Evolutionary conservation across 2,888 invertebrate species (phyloP), one percentile per base, ranked within the genome.

Genomic region (Dryocosmus kuriphilus): DNA sequence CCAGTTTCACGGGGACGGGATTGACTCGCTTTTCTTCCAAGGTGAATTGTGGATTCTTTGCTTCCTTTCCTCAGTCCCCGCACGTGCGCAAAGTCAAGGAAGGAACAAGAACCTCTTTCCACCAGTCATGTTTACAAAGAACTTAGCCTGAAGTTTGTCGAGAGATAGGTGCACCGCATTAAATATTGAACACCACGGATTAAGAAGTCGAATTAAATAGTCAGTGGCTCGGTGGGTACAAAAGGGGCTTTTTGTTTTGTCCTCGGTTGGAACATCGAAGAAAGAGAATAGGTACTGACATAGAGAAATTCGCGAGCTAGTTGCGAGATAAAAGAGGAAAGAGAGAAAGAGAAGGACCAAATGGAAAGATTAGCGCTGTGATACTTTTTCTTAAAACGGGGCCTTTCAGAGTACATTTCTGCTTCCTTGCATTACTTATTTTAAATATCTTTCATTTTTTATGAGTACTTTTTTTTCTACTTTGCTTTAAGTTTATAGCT

Each of bases 21-120:
- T 62, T 32, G 19, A 27, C 19, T 30, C 6, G 30, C 19, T 30
- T 32, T 32, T 32, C 32, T 32, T 30, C 9, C 9, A 4, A 57
- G 55, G 62, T 62, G 46, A 57, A 63, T 51, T 24, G 27, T 38
- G 51, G 32, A 27, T 38, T 67, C 19, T 41, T 16, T 9, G 57
- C 74, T 74, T 30, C 22, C 57, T 62, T 55, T 62, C 46, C 60
- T 79, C 67, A 63, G n/a, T 63, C n/a, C 11, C n/a, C 32, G 19
- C 62, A 63, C 30, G 32, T 30, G 30, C n/a, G 32, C 62, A 22
- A 63, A 32, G 62, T 63, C n/a, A n/a, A 63, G 8, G 30, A 35
- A 63, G 24, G 4, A 57, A n/a, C n/a, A 61, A n/a, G 30, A 62
- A 32, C 14, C 62, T n/a, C n/a, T 32, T 62, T n/a, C 30, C 7